Base-by-base conservation (phyloP, 1,140 invertebrate genomes). In the Trichogramma pretiosum region DNA sequence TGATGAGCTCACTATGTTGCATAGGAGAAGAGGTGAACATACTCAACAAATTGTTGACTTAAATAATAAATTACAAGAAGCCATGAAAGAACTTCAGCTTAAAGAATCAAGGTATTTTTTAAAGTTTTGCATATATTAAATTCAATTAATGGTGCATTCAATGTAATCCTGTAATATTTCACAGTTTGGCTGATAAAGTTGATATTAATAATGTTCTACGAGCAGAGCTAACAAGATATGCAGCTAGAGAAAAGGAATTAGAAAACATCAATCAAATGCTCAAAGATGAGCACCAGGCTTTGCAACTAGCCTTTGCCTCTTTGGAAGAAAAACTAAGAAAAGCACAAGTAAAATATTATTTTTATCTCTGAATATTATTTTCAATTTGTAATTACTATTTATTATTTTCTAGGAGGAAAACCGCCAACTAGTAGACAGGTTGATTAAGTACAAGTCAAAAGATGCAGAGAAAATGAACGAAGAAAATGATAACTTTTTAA, bases 381-480 rank as follows among this genome's bases (percentile, higher is more conserved):
- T 19, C 18, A 34, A 44, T 28, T 35, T 38, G 23, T 17, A 19
- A 28, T 17, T n/a, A 39, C 18, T 34, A 42, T 39, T 38, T 14
- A 34, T 9, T 43, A 52, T 46, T 50, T 78, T 82, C 35, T 72
- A 94, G 83, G 85, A 91, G 63, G 92, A 96, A 74, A 93, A 96
- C 75, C 75, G 81, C 24, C 82, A 89, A 52, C 70, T 97, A 30
- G 77, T 97, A 26, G 85, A 91, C 38, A 75, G 89, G 46, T 80
- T 93, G 56, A 92, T 96, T 65, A 84, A 84, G 50, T 87, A 89
- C 56, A 96, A 96, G 76, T 81, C 87, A 13, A 87, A 87, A 73
- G 91, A 94, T 77, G 93, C 92, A 10, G 92, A 96, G 61, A 85
- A 85, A 70, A 80, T 94, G 78, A 94, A 94, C 63, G 85, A 89